Base-by-base conservation (phyloP, 1,140 invertebrate genomes). In the Anthonomus grandis region DNA sequence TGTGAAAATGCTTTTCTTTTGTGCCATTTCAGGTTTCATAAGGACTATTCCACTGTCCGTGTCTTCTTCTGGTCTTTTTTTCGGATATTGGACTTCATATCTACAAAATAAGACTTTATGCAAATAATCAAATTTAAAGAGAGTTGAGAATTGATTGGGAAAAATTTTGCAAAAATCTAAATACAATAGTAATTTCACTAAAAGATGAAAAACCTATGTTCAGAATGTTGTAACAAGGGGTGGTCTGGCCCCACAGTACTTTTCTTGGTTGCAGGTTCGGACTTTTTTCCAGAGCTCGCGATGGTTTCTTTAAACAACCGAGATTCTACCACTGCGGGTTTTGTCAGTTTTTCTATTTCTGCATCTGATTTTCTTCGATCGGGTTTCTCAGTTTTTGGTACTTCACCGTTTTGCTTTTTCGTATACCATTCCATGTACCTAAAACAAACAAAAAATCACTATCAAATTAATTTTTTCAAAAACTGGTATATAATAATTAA, bases 1-100 rank as follows among this genome's bases (percentile, higher is more conserved):
- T 0, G 91, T 92, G 65, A 94, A 95, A n/a, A 95, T 84, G 70
- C 91, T 93, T 68, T 93, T 93, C 75, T 93, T 94, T 64, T 93
- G 90, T 18, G 92, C 81, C 56, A 93, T 84, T 39, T 89, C 85
- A 65, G 89, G 79, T 63, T 82, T 71, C 21, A 84, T 83, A 75
- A 88, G 81, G 0, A 83, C 83, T 57, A 87, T 88, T 2, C 86
- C 86, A 1, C 87, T 88, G 70, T 89, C 86, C 22, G 76, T 70
- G 66, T 88, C 84, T 63, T 87, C 85, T 49, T 89, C 85, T 25
- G 73, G 54, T 18, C 64, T 58, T 22, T 62, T 60, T 46, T 45
- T 54, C 6, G 59, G 59, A 51, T 62, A 64, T n/a, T 45, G 57
- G 2, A 15, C 58, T 48, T 89, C 86, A 64, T 83, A 89, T 37